phyloP scores from a whole-genome alignment of 2,797 vertebrate genomes.

The Taeniopygia guttata region DNA sequence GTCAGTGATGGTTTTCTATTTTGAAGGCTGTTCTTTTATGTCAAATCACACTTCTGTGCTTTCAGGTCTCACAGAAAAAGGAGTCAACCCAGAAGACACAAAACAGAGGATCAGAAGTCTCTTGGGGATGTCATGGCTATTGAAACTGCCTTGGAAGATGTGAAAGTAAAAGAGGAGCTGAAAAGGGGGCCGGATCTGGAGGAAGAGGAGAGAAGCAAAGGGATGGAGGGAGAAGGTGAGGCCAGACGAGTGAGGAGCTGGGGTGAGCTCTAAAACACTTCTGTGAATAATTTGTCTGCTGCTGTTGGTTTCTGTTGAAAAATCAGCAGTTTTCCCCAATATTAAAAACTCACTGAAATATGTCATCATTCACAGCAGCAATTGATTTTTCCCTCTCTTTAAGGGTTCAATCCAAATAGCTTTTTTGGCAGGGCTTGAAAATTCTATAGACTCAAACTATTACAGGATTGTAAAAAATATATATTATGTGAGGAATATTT shows the following conservation, averaged over 20 bases:
- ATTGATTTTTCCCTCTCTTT: conserved; percentile 18
- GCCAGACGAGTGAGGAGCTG: not conserved
- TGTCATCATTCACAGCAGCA: not conserved
- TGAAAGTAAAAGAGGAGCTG: conserved; percentile 77
- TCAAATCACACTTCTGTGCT: not conserved
- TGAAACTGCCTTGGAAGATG: conserved; percentile 78
- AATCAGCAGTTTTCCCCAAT: not conserved
- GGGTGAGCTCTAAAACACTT: not conserved
- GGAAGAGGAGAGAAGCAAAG: conserved; percentile 76
- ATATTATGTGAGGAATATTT: not conserved
- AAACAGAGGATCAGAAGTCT: conserved; percentile 89
- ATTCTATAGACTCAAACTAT: not conserved
- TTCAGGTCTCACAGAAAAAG: conserved; percentile 88
- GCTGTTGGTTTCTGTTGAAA: conserved; percentile 6
- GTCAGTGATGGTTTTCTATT: not conserved
- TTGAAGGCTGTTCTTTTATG: not conserved
- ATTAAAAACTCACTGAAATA: not conserved
- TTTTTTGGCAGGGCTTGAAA: conserved; percentile 9
- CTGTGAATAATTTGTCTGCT: conserved; percentile 7
- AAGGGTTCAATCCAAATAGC: not conserved
- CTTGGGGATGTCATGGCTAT: conserved; percentile 83
- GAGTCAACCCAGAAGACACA: conserved; percentile 87
- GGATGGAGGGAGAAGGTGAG: conserved; percentile 78
- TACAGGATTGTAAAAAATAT: not conserved
- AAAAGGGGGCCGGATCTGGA: conserved; percentile 51